phyloP scores from a whole-genome alignment of 1,140 invertebrate genomes.

The Popillia japonica region DNA sequence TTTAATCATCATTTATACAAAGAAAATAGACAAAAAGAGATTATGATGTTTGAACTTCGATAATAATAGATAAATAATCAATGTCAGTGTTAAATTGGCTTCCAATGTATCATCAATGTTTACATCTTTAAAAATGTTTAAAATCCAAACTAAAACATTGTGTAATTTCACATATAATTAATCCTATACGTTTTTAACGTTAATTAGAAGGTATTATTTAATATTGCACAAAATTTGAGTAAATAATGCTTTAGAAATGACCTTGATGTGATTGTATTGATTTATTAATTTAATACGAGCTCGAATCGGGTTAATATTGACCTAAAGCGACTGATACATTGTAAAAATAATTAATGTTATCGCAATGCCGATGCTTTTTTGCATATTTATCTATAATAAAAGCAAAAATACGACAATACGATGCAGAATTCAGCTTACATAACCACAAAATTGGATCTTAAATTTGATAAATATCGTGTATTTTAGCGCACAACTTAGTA shows the following conservation, averaged over 20 bases:
- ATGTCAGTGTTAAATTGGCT: neutral
- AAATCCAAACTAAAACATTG: neutral
- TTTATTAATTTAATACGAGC: neutral
- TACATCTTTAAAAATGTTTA: too few relatives aligned
- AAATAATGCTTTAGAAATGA: neutral
- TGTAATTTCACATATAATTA: neutral
- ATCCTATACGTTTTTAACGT: neutral
- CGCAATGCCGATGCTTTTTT: neutral
- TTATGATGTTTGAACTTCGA: neutral
- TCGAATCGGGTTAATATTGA: neutral
- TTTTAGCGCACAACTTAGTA: too few relatives aligned
- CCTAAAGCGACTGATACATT: neutral
- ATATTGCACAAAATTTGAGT: neutral
- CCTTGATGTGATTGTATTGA: neutral
- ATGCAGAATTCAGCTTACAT: neutral
- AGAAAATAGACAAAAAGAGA: neutral
- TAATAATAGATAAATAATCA: neutral
- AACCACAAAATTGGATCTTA: neutral
- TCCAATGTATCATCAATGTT: neutral
- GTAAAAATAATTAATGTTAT: slow-evolving; percentile 15
- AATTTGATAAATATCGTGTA: neutral
- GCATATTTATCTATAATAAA: neutral
- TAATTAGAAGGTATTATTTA: neutral
- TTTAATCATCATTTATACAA: too few relatives aligned
- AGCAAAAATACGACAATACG: neutral